A percentile compares a stretch with the other conserved stretches of the same genome.
Evolutionary conservation across 2,797 vertebrate species (phyloP).

Genomic region (Molothrus aeneus): DNA sequence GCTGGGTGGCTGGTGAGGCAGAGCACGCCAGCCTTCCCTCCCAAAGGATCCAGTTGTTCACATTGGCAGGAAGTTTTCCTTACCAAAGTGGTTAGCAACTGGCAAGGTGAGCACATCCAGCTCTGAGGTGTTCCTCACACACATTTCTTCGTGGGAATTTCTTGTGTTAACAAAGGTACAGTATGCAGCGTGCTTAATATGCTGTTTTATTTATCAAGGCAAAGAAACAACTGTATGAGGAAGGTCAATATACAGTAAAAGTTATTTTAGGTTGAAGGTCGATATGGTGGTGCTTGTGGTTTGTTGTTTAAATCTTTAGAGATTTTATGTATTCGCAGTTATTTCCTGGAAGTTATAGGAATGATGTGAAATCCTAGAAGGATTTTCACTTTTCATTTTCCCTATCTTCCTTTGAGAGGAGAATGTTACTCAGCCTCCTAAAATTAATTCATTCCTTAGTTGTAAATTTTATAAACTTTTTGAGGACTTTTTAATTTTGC

Average conservation of each 20-base stretch:
- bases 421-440: neutral
- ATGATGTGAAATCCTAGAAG: conserved; percentile 14
- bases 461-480: neutral
- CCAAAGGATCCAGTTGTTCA: conserved; percentile 26
- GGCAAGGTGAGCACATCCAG: conserved; percentile 48
- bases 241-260: conserved; percentile 41
- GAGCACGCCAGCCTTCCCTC: conserved; percentile 1
- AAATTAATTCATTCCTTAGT: neutral
- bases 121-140: conserved; percentile 26
- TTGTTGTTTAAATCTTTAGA: conserved; percentile 47
- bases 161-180: conserved; percentile 4
- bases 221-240: conserved; percentile 17
- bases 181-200: neutral
- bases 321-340: conserved; percentile 46
- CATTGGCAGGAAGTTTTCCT: conserved; percentile 70
- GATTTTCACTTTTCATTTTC: conserved; percentile 43
- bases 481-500: neutral
- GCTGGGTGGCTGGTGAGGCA: neutral
- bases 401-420: neutral
- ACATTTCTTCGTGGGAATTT: conserved; percentile 46
- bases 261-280: conserved; percentile 46
- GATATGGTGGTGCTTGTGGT: conserved; percentile 36
- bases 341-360: conserved; percentile 39
- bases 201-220: conserved; percentile 36
- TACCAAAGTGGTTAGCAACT: conserved; percentile 55